These are phyloP conservation scores for Gobio gobio DNA, from an alignment of 2,113 vertebrate species.

Conservation along the genomic window DNA sequence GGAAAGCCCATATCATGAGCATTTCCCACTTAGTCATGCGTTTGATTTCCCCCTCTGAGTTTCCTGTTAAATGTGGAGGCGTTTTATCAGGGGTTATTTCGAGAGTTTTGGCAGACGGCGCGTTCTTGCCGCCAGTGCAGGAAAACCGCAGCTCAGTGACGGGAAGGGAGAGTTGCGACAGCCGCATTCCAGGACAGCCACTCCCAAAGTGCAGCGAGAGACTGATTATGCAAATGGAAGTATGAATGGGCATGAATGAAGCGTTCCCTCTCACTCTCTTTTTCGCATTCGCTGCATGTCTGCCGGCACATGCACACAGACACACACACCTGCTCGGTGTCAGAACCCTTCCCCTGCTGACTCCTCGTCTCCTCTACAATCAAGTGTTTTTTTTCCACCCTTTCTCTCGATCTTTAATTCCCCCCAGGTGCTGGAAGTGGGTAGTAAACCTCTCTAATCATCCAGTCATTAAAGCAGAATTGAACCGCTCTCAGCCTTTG, in stretches of 20 bases:
- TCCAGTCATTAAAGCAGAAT: constrained; percentile 30
- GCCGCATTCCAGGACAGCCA: constrained; percentile 53
- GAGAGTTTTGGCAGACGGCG: constrained; percentile 56
- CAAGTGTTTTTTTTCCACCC: constrained; percentile 61
- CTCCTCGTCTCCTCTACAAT: constrained; percentile 40
- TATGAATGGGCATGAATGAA: constrained; percentile 63
- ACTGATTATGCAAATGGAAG: constrained; percentile 49
- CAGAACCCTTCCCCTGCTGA: constrained; percentile 15
- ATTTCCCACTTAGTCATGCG: constrained; percentile 33
- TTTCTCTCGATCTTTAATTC: constrained; percentile 51
- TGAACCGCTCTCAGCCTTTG: constrained; percentile 31
- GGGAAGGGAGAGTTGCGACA: constrained; percentile 45
- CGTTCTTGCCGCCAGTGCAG: constrained; percentile 20
- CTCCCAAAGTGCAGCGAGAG: constrained; percentile 47
- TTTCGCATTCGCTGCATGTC: constrained; percentile 55
- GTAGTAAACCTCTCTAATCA: constrained; percentile 33
- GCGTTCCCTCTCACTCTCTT: constrained; percentile 46
- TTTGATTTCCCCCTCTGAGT: constrained; percentile 37
- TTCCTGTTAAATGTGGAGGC: constrained; percentile 47
- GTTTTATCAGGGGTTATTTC: constrained; percentile 68
- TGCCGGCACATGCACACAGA: constrained; percentile 64
- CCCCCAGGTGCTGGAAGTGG: constrained; percentile 44
- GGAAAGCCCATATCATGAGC: constrained; percentile 26
- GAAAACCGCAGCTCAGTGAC: constrained; percentile 34
- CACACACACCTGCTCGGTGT: constrained; percentile 49